A percentile compares a stretch with the other conserved stretches of the same genome.
These are phyloP conservation scores for Oreochromis tanganicae DNA, from an alignment of 2,113 vertebrate genomes.

Conservation along the genomic window DNA sequence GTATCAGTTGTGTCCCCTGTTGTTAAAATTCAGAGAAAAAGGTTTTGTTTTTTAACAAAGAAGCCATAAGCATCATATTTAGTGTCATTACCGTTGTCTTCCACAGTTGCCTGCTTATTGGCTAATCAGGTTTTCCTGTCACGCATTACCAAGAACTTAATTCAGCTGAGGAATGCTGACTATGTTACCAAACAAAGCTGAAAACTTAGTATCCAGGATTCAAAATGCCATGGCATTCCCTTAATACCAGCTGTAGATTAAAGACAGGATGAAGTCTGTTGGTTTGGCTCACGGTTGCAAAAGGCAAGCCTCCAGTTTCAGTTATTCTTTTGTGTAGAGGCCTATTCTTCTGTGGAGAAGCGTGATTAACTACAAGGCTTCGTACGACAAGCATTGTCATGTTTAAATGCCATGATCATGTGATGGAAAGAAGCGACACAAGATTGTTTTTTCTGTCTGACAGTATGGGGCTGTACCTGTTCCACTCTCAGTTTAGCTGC, in stretches of 20 bases:
- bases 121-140: background rate
- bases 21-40: background rate
- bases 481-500: background rate
- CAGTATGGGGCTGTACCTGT: background rate
- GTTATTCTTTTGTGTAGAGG: background rate
- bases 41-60: background rate
- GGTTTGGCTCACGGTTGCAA: background rate
- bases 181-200: background rate
- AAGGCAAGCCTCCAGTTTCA: conserved; percentile 2
- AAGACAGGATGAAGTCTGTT: background rate
- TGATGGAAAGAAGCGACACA: background rate
- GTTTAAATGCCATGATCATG: background rate
- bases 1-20: background rate
- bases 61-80: background rate
- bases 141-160: background rate
- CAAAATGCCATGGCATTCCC: background rate
- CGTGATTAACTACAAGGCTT: background rate
- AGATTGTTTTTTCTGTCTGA: background rate
- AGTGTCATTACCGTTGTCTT: background rate
- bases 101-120: background rate
- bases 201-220: background rate
- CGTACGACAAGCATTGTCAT: background rate
- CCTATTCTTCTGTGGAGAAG: background rate
- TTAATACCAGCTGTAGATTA: background rate
- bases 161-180: background rate